These are phyloP conservation scores for Arion vulgaris DNA, from an alignment of 1,140 invertebrate genomes.

Conservation along the genomic window DNA sequence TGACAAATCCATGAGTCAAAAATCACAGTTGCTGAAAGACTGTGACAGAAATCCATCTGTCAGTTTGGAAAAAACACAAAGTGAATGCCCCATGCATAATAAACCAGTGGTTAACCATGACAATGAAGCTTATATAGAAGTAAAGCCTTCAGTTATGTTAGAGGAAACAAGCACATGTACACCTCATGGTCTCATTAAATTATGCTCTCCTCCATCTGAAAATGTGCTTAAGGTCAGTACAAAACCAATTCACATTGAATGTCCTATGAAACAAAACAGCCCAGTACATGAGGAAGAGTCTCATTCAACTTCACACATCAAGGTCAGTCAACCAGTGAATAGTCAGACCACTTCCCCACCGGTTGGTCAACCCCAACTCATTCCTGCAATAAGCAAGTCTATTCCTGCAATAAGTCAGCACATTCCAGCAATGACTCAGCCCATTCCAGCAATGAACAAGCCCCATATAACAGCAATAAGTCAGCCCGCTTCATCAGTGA, in stretches of 20 bases:
- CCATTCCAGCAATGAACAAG: neutral
- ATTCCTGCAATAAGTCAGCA: too few species aligned
- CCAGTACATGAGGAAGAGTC: neutral
- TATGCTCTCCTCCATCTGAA: neutral
- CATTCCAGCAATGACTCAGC: neutral
- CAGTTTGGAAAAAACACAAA: neutral
- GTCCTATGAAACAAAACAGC: conserved; percentile 40
- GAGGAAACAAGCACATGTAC: neutral
- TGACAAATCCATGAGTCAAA: neutral
- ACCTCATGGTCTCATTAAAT: neutral
- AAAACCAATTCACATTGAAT: conserved; percentile 49
- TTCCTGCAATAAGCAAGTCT: too few species aligned
- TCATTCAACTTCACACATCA: neutral
- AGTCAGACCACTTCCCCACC: too few species aligned
- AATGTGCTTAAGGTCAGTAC: neutral
- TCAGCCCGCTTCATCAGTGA: neutral
- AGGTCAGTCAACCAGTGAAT: neutral
- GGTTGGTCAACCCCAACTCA: too few species aligned
- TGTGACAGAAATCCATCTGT: neutral
- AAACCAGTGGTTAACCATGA: neutral
- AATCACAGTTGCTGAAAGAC: neutral
- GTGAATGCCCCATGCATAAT: neutral
- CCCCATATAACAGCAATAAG: neutral
- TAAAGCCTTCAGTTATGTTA: neutral
- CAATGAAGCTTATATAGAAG: neutral